Base-by-base conservation (phyloP, 2,797 vertebrate species). In the Enteromius viviparus region DNA sequence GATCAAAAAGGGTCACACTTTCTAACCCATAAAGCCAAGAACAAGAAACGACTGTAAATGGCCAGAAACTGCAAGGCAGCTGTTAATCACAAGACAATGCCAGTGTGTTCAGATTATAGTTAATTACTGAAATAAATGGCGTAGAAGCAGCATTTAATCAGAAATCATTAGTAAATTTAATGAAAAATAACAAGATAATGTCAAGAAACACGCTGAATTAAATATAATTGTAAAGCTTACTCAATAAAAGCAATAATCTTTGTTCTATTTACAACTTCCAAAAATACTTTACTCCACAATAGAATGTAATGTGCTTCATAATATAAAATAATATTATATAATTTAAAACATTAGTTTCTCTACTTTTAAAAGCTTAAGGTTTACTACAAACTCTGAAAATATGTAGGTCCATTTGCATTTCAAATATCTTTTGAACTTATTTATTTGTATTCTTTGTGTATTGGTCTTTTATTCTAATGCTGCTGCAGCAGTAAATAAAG, bases 401-500 rank as follows among this genome's bases (percentile, higher is more conserved):
- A 40, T 40, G 37, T 40, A 40, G 8, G 37, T n/a, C 17, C 4
- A 51, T 37, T 37, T 75, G 29, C 17, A 0, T 55, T 37, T 55
- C 12, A 55, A 37, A 75, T 75, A 6, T 58, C 21, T 37, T 58
- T 51, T 58, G 6, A 3, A 1, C 72, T 37, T 55, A 15, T 55
- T 55, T 75, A 23, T 58, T 76, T 60, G 34, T 76, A 40, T 42
- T 26, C 12, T 10, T 58, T 1, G 1, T 58, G 21, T 40, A 34
- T 19, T 55, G 21, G 10, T 19, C 14, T 58, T 58, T 76, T 17
- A 76, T 58, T 51, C 26, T 32, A 17, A 72, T 72, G 47, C 45
- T 12, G 47, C 45, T 49, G 26, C 70, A 72, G 26, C 70, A 51
- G 47, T 72, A 51, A 12, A 51, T 72, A 72, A 72, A 51, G 9